Conservation (phyloP, 2,797 vertebrate species). For the Brotula barbata region DNA sequence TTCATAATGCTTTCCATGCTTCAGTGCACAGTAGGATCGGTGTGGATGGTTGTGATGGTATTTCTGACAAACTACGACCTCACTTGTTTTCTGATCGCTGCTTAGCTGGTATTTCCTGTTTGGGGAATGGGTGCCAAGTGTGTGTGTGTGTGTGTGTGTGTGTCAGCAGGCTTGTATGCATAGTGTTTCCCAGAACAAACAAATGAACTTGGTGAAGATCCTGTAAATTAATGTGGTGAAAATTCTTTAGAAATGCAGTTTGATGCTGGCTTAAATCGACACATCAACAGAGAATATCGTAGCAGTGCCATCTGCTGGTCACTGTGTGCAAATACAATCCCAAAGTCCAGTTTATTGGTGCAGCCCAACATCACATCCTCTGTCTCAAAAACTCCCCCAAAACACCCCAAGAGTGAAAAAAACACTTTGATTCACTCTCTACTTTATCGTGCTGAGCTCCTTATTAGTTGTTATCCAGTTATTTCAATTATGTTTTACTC, state of each 20-base stretch:
- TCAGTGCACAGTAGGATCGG: too few species aligned
- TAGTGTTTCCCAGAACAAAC: background rate
- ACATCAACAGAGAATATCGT: background rate
- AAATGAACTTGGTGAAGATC: background rate
- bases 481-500: too few species aligned
- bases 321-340: background rate
- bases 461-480: too few species aligned
- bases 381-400: too few species aligned
- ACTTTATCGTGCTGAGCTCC: too few species aligned
- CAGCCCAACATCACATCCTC: too few species aligned
- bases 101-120: constrained; percentile 65
- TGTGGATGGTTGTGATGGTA: too few species aligned
- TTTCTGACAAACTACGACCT: too few species aligned
- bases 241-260: background rate
- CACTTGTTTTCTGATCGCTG: background rate
- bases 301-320: constrained; percentile 45
- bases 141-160: constrained; percentile 42
- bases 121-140: constrained; percentile 38
- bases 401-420: too few species aligned
- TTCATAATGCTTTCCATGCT: too few species aligned
- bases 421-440: too few species aligned
- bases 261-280: background rate
- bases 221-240: background rate
- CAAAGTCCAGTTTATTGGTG: too few species aligned
- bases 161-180: constrained; percentile 30